These are phyloP conservation scores for Gari tellinella DNA, from an alignment of 2,888 invertebrate genomes.

Conservation along the genomic window DNA sequence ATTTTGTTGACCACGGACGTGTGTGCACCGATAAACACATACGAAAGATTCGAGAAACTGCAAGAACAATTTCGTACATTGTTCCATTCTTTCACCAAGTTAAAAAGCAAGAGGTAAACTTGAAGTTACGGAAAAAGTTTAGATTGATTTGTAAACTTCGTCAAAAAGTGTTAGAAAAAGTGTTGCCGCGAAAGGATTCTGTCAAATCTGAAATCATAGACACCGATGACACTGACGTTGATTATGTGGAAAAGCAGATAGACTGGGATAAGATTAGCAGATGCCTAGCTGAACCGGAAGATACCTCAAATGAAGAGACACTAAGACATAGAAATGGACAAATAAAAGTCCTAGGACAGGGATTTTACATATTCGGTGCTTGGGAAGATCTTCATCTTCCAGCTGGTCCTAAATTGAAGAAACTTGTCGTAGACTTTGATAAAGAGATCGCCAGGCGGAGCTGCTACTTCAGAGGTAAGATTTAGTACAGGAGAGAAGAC, in stretches of 20 bases:
- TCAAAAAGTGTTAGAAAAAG: background rate
- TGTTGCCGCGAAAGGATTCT: constrained; percentile 2
- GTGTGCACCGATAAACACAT: too few relatives aligned
- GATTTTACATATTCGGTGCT: constrained; percentile 46
- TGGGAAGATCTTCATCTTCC: constrained; percentile 38
- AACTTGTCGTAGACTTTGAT: constrained; percentile 5
- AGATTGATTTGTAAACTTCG: constrained; percentile 19
- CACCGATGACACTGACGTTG: too few relatives aligned
- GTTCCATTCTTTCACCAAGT: constrained; percentile 34
- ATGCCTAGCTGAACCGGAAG: background rate
- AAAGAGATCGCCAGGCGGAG: constrained; percentile 20
- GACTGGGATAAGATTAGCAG: too few relatives aligned
- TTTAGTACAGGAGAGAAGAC: too few relatives aligned
- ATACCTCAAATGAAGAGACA: constrained; percentile 14
- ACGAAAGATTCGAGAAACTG: too few relatives aligned
- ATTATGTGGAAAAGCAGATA: too few relatives aligned
- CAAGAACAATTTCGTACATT: constrained; percentile 35
- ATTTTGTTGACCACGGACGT: too few relatives aligned
- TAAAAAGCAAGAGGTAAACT: background rate
- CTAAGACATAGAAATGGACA: background rate
- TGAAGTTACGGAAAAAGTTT: background rate
- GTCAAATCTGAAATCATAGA: background rate
- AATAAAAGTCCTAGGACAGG: constrained; percentile 14
- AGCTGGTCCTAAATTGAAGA: constrained; percentile 37
- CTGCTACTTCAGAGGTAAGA: constrained; percentile 52